Base-by-base conservation (phyloP, 2,797 vertebrate species). In the Triplophysa bombifrons region DNA sequence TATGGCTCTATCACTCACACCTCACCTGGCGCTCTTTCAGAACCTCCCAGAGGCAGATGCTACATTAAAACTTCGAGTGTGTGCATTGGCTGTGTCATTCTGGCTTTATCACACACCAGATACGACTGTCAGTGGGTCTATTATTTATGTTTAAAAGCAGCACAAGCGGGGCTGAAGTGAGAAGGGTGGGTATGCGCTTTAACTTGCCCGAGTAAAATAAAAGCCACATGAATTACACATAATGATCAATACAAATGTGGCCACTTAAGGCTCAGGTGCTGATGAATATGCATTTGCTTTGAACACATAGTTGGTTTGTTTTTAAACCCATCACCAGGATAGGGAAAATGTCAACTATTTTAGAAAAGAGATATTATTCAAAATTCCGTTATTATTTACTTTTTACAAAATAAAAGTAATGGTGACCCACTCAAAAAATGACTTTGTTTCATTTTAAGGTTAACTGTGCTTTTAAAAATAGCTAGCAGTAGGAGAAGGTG, bases 281-380 rank as follows among this genome's bases (percentile, higher is more conserved):
- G 48, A 84, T 94, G 93, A 92, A 94, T 94, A 94, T 93, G 92
- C 90, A 94, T 92, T 88, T 91, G 73, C 90, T 85, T 85, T 87
- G 89, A 60, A 60, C 14, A 60, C 27, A 60, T 25, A 22, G 56
- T 5, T 63, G 16, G 60, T 63, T 6, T 63, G 27, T 27, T 17
- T 30, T 27, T 30, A 63, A 63, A 63, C 16, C 25, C 60, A 19
- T 63, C 27, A 30, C 22, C 58, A 16, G 58, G 1, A 60, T 4
- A 58, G 11, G 4, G n/a, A 4, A 58, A 58, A 58, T 20, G 20
- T 58, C 20, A 58, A 4, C 55, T 58, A 11, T 11, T 22, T 58
- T 11, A 20, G 4, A 58, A 58, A 25, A 13, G 20, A 22, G n/a
- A 25, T 22, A 58, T 12, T 58, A 58, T 58, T 22, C 22, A 22